Conservation (phyloP, 64 coral and sea anemone genomes). For the Montipora sp. region DNA sequence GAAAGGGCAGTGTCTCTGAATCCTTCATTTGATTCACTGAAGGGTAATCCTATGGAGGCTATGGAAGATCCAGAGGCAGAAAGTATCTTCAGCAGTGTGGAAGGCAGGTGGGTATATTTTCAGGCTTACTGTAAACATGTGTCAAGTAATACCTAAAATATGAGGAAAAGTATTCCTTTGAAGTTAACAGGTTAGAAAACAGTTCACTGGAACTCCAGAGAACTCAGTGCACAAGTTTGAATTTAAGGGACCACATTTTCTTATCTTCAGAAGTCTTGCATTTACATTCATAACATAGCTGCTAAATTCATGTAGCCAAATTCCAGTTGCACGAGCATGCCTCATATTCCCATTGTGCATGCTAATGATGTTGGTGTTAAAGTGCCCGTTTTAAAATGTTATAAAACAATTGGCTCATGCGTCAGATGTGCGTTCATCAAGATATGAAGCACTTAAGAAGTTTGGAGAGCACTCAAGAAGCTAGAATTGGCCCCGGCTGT, state of each 20-base stretch:
- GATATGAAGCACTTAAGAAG: neutral
- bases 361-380: neutral
- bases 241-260: neutral
- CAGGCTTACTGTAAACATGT: constrained; percentile 18
- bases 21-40: constrained; percentile 1
- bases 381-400: neutral
- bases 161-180: neutral
- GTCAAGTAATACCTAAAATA: neutral
- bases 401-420: constrained; percentile 3
- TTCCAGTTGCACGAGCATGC: neutral
- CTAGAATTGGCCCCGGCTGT: too few species aligned
- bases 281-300: constrained; percentile 33
- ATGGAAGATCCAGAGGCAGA: constrained; percentile 12
- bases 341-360: constrained; percentile 20
- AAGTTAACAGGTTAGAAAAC: constrained; percentile 1
- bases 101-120: constrained; percentile 9
- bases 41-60: neutral
- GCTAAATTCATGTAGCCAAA: constrained; percentile 31
- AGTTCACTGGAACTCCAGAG: neutral
- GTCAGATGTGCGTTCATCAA: neutral
- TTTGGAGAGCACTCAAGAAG: too few species aligned
- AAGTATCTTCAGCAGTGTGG: constrained; percentile 13
- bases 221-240: constrained; percentile 14
- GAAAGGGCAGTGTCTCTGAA: constrained; percentile 10
- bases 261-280: neutral